Evolutionary conservation across 2,113 vertebrate genomes (phyloP), one percentile per base, ranked within the genome.

Genomic region (Lanius ludovicianus): DNA sequence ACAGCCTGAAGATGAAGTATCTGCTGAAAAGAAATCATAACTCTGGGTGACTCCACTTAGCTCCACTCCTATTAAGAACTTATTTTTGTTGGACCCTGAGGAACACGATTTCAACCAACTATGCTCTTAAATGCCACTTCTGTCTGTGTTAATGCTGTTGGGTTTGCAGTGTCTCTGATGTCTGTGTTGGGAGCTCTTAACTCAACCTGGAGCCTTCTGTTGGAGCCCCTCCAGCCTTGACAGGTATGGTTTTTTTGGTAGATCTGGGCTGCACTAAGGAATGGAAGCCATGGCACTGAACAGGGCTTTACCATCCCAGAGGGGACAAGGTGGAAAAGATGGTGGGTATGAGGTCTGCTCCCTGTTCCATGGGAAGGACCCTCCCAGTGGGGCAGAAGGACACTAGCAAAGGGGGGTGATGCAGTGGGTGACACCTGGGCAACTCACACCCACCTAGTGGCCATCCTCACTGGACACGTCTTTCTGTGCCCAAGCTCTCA

Each of bases 21-120:
- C 95, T 92, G 95, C 86, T 91, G 80, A 97, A 95, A 97, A 97
- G 97, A 97, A 97, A 97, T 89, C 95, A 74, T 96, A 96, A 88
- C 88, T 96, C 94, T 97, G 91, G 79, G 94, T 97, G 94, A 96
- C 85, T 96, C 95, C 84, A 82, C 96, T 98, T 90, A 96, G 95
- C 85, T 95, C 96, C 95, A 95, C 37, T 70, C 85, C 96, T 96
- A 69, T 96, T 94, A 97, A 86, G 42, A 87, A 73, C 1, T 42
- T 94, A 22, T 92, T 93, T 96, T 84, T 88, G 86, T 94, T 96
- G 77, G 96, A 56, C 50, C 16, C 7, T 3, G 79, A 84, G 44
- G 44, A 90, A 35, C 10, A 3, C 5, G 2, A 57, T 87, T 93
- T 63, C 59, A 79, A 35, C 31, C 2, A 16, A 18, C 39, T 28